Evolutionary conservation across 2,888 invertebrate genomes (phyloP), one percentile per base, ranked within the genome.

Genomic region (Isoperla grammatica): DNA sequence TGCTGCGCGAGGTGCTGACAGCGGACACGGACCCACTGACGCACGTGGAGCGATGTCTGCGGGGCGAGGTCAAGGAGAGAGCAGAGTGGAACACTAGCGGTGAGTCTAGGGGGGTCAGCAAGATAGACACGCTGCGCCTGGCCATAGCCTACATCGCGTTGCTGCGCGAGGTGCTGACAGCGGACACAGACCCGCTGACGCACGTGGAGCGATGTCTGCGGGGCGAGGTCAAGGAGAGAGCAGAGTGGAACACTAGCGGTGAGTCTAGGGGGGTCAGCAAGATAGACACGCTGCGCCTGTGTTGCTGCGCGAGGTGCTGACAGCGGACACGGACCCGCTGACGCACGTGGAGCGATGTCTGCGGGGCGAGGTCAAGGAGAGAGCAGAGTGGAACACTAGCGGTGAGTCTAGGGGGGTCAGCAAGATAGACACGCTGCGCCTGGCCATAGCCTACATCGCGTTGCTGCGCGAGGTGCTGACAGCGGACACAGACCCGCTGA

Each of bases 221-320:
- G 19, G 93, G 93, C 1, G 93, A 94, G 74, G 88, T 93, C 68
- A 90, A 90, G 73, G 90, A 91, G 70, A 81, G 90, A 39, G 90
- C 92, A 0, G 89, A 91, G 70, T 97, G 96, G 97, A 95, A 96
- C 72, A 97, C 96, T 0, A 95, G 95, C 71, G 96, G 96, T 95
- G 75, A 78, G 75, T 63, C n/a, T n/a, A 98, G 98, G 75, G 81
- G 98, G 20, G 82, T 99, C 37, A 97, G 96, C 70, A 99, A 99
- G 79, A 99, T 99, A 70, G 99, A 99, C 79, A 98, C 99, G 0
- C 80, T 99, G 35, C 84, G 97, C 1, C 78, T 99, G 95, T 95
- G 1, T 79, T 99, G 53, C 82, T 99, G 12, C 79, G 95, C 65
- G 92, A 94, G 77, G 90, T 94, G 1, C 77, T 95, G 37, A 88